Evolutionary conservation across 1,140 invertebrate species (phyloP).

Genomic region (Trachymyrmex cornetzi): DNA sequence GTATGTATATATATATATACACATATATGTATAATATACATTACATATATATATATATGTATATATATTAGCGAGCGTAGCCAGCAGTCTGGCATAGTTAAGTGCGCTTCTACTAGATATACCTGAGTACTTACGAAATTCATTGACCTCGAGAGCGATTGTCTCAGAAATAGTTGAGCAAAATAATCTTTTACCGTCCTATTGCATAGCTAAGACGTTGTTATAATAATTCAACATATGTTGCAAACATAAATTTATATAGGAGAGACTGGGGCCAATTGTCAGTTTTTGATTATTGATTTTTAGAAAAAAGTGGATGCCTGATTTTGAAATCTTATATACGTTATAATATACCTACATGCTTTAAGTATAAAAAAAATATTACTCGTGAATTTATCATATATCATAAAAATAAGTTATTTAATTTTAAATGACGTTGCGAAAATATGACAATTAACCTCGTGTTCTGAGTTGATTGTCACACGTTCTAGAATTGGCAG

Average conservation of each 20-base stretch:
- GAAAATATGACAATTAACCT: no score
- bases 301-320: no score
- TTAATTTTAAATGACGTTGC: no score
- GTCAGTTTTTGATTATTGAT: no score
- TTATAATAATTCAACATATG: neutral
- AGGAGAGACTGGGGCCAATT: no score
- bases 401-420: no score
- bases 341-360: no score
- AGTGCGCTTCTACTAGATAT: slow-evolving; percentile 81
- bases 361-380: no score
- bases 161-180: slow-evolving; percentile 48
- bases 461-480: no score
- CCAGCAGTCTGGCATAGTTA: slow-evolving; percentile 84
- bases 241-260: neutral
- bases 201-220: slow-evolving; percentile 40
- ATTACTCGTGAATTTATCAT: no score
- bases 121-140: slow-evolving; percentile 77
- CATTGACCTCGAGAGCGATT: slow-evolving; percentile 64
- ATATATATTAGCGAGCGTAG: slow-evolving; percentile 78
- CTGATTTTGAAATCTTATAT: no score
- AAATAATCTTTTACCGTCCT: slow-evolving; percentile 13
- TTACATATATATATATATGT: slow-evolving; percentile 54
- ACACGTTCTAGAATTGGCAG: no score
- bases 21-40: neutral
- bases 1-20: slow-evolving; percentile 45